These are phyloP conservation scores for Phocides pigmalion DNA, from an alignment of 1,140 invertebrate species.

Conservation along the genomic window DNA sequence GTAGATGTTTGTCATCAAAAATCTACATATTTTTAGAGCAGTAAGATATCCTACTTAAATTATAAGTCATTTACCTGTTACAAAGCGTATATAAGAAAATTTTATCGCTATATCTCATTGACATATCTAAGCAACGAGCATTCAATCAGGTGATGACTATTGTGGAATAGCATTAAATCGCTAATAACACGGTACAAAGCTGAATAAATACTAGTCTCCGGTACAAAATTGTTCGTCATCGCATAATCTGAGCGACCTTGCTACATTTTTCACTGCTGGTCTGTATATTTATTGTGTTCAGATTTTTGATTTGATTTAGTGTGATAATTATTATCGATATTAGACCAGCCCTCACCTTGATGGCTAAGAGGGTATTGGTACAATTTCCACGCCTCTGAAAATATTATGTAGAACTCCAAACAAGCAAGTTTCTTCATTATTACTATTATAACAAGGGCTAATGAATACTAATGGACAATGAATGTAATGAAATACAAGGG, in stretches of 20 bases:
- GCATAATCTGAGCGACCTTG: constrained; percentile 17
- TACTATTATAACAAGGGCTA: too few relatives aligned
- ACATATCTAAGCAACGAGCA: neutral
- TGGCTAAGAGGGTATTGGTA: too few relatives aligned
- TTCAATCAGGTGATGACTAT: neutral
- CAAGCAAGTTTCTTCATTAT: too few relatives aligned
- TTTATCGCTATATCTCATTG: neutral
- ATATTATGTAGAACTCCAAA: too few relatives aligned
- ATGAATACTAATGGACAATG: too few relatives aligned
- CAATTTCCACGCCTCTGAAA: too few relatives aligned
- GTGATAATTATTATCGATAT: neutral
- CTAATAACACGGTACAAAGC: constrained; percentile 21
- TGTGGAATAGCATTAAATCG: constrained; percentile 10
- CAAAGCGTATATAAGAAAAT: neutral
- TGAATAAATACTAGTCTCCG: constrained; percentile 13
- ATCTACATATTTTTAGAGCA: too few relatives aligned
- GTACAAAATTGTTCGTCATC: constrained; percentile 19
- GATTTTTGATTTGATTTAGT: neutral
- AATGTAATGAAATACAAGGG: too few relatives aligned
- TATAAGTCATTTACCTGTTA: too few relatives aligned
- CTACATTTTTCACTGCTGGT: constrained; percentile 12
- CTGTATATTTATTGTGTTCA: neutral
- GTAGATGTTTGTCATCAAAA: too few relatives aligned
- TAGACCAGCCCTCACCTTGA: too few relatives aligned
- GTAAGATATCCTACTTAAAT: too few relatives aligned